Evolutionary conservation across 1,140 invertebrate genomes (phyloP), one percentile per base, ranked within the genome.

Genomic region (Cardiocondyla obscurior): DNA sequence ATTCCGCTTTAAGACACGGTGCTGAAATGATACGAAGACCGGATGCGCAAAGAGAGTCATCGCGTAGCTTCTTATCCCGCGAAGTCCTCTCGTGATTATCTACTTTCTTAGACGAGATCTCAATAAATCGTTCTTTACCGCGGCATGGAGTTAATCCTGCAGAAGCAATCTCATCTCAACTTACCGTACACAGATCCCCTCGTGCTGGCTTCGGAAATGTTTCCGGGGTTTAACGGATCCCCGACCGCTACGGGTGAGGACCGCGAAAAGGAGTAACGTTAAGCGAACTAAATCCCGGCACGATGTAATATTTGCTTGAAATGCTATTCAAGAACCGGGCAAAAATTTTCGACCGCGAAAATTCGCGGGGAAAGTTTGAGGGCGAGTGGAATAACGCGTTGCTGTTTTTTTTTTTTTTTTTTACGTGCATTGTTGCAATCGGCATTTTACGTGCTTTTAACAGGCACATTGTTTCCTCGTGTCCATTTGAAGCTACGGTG

Each of bases 121-220:
- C 58, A 64, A 76, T 76, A 76, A 76, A 62, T 58, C 28, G 16
- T 64, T 22, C 72, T 33, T 76, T 64, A 64, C 39, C 19, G 19
- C 42, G 28, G 58, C 28, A 14, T 49, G 64, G 64, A 64, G 28
- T 76, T 76, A 76, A 76, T 76, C 72, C 72, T 16, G 39, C 72
- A 14, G 28, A 62, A 76, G 72, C 39, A 76, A 76, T 76, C 39
- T 64, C 57, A 64, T 46, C 28, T 19, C 28, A 49, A 76, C 58
- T 76, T 46, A 73, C 53, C 14, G 69, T 39, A 39, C 33, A 74
- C 33, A 53, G 8, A 49, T 33, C 28, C 25, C 19, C 62, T 30
- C 49, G 67, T 16, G 44, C 36, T 58, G 36, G 22, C 57, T 36
- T 62, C 10, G 42, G 12, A 60, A 46, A 49, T 64, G 30, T 76